These are phyloP conservation scores for Laterallus jamaicensis DNA, from an alignment of 2,113 vertebrate genomes.

Conservation along the genomic window DNA sequence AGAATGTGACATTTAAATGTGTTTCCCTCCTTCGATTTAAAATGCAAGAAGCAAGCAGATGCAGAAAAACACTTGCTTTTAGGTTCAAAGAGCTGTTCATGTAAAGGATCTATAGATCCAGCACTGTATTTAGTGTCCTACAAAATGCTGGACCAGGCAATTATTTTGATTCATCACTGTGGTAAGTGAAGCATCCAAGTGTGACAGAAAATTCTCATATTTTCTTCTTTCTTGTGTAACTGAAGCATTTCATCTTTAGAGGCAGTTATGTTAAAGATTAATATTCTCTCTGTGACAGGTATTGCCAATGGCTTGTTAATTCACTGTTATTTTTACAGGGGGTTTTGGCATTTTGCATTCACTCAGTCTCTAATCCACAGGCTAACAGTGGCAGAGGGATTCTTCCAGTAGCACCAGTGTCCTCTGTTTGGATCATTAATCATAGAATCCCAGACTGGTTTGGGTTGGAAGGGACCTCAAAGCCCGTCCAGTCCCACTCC, in stretches of 20 bases:
- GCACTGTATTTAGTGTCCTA: neutral
- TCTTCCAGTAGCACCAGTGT: neutral
- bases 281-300: neutral
- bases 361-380: neutral
- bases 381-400: neutral
- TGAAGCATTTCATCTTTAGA: conserved; percentile 14
- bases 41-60: neutral
- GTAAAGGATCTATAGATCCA: conserved; percentile 11
- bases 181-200: conserved; percentile 8
- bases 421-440: neutral
- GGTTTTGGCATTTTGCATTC: neutral
- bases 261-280: neutral
- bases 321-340: neutral
- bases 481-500: no score
- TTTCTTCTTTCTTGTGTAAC: conserved; percentile 6
- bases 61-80: neutral
- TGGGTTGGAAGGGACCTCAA: no score
- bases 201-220: neutral
- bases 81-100: conserved; percentile 13
- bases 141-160: conserved; percentile 18
- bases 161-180: conserved; percentile 41
- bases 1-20: neutral
- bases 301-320: neutral
- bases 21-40: neutral
- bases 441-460: no score